Evolutionary conservation across 2,888 invertebrate species (phyloP), one percentile per base, ranked within the genome.

Genomic region (Elysia crispata): DNA sequence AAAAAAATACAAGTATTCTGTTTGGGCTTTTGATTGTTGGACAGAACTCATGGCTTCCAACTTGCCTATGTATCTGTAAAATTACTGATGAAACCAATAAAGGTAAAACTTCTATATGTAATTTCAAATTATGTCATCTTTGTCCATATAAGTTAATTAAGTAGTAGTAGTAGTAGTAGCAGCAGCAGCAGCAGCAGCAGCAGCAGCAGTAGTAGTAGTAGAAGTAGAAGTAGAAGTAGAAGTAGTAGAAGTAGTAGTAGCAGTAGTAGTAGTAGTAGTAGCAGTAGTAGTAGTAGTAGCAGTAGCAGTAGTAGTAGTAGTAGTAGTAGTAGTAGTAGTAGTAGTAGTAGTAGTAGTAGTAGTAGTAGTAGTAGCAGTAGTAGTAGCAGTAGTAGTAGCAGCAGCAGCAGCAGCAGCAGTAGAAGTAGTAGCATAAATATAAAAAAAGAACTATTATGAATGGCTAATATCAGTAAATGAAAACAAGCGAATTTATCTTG

Each of bases 241-340:
- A 50, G 54, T 73, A 50, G 73, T 73, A 25, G 73, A 23, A 50
- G 54, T 73, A 50, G 49, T 73, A 73, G 73, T 66, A 66, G n/a
- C 30, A 73, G 73, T 54, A 23, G 73, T 54, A 23, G 73, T 73
- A 23, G 73, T 50, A 23, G 73, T 73, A 23, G 73, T 73, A 1
- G 73, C 30, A 1, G 73, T 73, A 54, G 73, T 1, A 54, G 54
- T 73, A 54, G 73, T 73, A 54, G 73, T 73, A 50, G 73, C 54
- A 50, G 73, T 73, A 11, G 50, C n/a, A 11, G 73, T 73, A 11
- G 73, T 73, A 23, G 73, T n/a, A n/a, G n/a, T n/a, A n/a, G n/a
- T n/a, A 74, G 74, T 60, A 74, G 60, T 60, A 74, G 74, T 60
- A 74, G 74, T 60, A 74, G 31, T 60, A 57, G 74, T 74, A 57